Percentiles rank a stretch among this genome's conserved stretches.
Evolutionary conservation across 2,888 invertebrate genomes (phyloP).

Genomic region (Shargacucullia verbasci): DNA sequence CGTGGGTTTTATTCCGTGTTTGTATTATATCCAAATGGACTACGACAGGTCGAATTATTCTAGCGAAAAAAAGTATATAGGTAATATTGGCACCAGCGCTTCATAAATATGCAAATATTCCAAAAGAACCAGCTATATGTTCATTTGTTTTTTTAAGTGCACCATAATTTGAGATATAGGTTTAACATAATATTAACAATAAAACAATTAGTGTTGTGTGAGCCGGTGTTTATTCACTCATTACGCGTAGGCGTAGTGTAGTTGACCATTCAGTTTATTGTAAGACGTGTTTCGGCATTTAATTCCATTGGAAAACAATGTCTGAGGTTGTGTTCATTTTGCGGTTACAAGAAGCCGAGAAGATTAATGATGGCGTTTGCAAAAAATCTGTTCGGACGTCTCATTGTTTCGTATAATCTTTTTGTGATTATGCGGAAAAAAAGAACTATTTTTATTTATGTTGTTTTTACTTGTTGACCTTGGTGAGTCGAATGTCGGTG

Average conservation of each 20-base stretch:
- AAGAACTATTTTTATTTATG: neutral
- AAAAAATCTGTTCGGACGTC: slow-evolving; percentile 31
- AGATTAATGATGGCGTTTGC: slow-evolving; percentile 42
- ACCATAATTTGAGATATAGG: no score
- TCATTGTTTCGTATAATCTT: slow-evolving; percentile 13
- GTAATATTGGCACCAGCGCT: no score
- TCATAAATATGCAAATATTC: no score
- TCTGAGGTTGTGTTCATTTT: slow-evolving; percentile 37
- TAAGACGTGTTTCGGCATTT: slow-evolving; percentile 34
- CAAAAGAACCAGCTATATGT: no score
- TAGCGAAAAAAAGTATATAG: no score
- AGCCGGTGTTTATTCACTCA: slow-evolving; percentile 23
- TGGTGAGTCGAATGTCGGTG: neutral
- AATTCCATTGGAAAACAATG: slow-evolving; percentile 41
- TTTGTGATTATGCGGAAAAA: slow-evolving; percentile 16
- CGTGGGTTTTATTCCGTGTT: no score
- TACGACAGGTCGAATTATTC: no score
- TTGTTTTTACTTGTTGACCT: neutral
- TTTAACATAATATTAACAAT: neutral
- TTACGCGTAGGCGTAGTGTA: slow-evolving; percentile 20
- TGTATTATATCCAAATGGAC: no score
- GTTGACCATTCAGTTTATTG: slow-evolving; percentile 24
- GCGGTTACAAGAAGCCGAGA: slow-evolving; percentile 35
- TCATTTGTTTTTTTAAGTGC: no score
- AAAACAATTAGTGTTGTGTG: slow-evolving; percentile 22